Percentiles rank a stretch among this genome's conserved stretches.
phyloP scores from a whole-genome alignment of 2,113 vertebrate genomes.

The Mirounga angustirostris region DNA sequence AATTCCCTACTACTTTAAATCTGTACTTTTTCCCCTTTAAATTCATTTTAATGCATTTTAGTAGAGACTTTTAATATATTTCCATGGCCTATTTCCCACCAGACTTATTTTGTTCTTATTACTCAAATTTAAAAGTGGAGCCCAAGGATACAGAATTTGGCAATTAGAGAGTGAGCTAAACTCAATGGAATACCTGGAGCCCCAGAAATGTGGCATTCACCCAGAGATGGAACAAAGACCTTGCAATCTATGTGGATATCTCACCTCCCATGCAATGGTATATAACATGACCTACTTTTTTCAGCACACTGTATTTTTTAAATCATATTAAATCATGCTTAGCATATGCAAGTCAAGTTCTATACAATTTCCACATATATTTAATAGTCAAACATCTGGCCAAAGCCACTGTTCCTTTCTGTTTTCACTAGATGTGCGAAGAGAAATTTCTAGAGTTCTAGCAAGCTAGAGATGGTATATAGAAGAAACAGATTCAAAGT shows the following conservation, averaged over 20 bases:
- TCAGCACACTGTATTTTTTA: neutral
- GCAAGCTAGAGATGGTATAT: neutral
- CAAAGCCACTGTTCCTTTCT: neutral
- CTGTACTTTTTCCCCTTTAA: neutral
- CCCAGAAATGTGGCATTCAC: neutral
- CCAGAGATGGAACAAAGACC: neutral
- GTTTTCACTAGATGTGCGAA: neutral
- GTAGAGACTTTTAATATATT: neutral
- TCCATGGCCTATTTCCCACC: neutral
- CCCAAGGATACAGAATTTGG: neutral
- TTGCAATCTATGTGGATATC: neutral
- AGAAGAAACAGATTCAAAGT: neutral
- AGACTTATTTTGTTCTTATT: neutral
- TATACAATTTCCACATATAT: slow-evolving; percentile 9
- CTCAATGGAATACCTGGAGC: neutral
- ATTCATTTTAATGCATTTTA: slow-evolving; percentile 27
- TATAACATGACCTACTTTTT: neutral
- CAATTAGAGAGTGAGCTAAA: neutral
- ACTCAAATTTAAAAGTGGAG: slow-evolving; percentile 22
- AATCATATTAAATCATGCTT: neutral
- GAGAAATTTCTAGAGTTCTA: neutral
- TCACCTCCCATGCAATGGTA: neutral
- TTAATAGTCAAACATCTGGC: neutral
- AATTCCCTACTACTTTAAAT: neutral
- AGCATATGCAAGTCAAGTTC: neutral